These are phyloP conservation scores for Ptilonorhynchus violaceus DNA, from an alignment of 2,113 vertebrate genomes.

Conservation along the genomic window DNA sequence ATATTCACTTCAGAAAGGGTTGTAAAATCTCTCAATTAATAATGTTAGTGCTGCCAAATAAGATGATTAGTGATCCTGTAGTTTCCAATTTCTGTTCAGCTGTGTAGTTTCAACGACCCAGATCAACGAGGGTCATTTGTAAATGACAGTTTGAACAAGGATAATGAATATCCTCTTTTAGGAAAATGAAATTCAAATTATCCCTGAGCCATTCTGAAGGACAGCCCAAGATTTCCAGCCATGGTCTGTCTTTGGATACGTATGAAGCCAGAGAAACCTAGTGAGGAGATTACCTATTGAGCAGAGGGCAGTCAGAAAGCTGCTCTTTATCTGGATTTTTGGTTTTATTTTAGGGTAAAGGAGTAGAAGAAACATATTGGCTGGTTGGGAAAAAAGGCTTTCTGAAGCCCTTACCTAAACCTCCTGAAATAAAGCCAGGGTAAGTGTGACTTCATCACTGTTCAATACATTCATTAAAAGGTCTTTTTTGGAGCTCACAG, in stretches of 20 bases:
- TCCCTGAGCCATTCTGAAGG: neutral
- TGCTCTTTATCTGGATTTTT: neutral
- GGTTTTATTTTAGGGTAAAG: slow-evolving; percentile 82
- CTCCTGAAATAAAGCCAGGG: slow-evolving; percentile 86
- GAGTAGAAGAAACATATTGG: slow-evolving; percentile 91
- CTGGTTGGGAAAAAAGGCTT: slow-evolving; percentile 85
- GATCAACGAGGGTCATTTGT: neutral
- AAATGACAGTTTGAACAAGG: neutral
- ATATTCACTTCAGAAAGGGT: neutral
- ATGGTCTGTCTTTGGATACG: neutral
- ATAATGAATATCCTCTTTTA: neutral
- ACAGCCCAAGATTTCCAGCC: neutral
- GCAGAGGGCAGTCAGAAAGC: neutral
- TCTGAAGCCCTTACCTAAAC: slow-evolving; percentile 83
- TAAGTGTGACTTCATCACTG: slow-evolving; percentile 64
- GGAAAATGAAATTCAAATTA: neutral
- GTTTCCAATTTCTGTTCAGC: neutral
- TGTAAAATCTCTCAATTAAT: neutral
- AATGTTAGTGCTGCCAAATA: neutral
- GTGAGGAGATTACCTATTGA: rapidly evolving
- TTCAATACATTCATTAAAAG: neutral
- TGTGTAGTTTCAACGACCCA: neutral
- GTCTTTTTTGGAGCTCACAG: neutral
- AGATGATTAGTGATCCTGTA: neutral
- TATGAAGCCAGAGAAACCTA: neutral